A percentile compares a stretch with the other conserved stretches of the same genome.
Evolutionary conservation across 2,797 vertebrate species (phyloP).

Genomic region (Carapus acus): DNA sequence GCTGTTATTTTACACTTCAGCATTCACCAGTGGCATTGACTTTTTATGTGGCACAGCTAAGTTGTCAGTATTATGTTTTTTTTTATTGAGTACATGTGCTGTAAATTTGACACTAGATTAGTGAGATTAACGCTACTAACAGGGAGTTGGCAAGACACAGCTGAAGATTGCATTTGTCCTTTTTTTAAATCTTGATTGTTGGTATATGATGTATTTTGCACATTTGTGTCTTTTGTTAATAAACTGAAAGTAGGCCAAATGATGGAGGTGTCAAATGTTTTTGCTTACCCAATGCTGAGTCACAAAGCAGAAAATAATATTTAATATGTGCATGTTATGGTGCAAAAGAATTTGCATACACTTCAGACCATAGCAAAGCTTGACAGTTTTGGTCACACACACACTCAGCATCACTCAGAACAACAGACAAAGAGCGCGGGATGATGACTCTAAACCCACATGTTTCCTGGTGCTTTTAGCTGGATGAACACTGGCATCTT

Average conservation of each 20-base stretch:
- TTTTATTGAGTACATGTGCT: constrained; percentile 29
- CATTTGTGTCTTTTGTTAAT: constrained; percentile 41
- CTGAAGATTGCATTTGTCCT: constrained; percentile 22
- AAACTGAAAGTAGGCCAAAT: constrained; percentile 27
- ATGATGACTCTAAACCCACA: no score
- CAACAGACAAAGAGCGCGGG: no score
- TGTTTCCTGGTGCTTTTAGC: no score
- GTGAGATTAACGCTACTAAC: constrained; percentile 21
- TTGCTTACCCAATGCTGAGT: no score
- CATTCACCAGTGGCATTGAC: constrained; percentile 26
- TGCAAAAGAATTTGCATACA: no score
- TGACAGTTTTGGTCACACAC: no score
- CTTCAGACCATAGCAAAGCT: no score
- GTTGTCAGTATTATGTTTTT: constrained; percentile 57
- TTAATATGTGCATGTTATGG: no score
- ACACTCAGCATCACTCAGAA: no score
- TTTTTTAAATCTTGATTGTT: constrained; percentile 17
- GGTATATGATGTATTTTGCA: constrained; percentile 45
- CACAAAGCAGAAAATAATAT: no score
- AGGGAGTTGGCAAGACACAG: constrained; percentile 17
- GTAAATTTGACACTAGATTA: constrained; percentile 26
- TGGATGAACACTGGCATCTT: no score
- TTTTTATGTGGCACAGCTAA: constrained; percentile 21
- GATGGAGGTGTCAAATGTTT: no score
- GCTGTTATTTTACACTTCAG: constrained; percentile 31